Evolutionary conservation across 53 echinoderm and acorn worm genomes (phyloP).

Genomic region (Echinometra lucunter): DNA sequence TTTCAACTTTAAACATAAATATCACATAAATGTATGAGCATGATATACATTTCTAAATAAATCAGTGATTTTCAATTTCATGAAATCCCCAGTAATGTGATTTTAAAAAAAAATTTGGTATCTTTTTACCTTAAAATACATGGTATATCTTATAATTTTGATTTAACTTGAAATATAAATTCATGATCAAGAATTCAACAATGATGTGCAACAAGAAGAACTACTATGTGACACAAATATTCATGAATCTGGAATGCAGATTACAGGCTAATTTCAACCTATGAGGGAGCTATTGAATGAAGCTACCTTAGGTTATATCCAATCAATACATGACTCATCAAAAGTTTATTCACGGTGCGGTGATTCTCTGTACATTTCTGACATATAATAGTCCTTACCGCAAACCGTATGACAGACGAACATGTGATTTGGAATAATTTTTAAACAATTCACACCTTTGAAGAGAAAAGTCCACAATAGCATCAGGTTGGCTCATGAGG

Average conservation of each 20-base stretch:
- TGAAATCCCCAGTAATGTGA: too few relatives aligned
- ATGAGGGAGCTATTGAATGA: constrained; percentile 30
- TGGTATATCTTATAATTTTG: not conserved
- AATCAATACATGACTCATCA: constrained; percentile 35
- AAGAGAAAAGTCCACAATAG: too few relatives aligned
- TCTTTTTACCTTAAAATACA: not conserved
- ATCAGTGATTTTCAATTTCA: too few relatives aligned
- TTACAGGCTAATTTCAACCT: not conserved
- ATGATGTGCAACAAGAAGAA: not conserved
- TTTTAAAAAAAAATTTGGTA: not conserved
- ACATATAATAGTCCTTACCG: not conserved
- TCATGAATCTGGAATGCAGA: not conserved
- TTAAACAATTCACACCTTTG: too few relatives aligned
- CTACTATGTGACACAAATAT: not conserved
- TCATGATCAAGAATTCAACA: not conserved
- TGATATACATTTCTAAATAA: too few relatives aligned
- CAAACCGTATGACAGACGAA: too few relatives aligned
- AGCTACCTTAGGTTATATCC: not conserved
- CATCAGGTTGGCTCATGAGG: too few relatives aligned
- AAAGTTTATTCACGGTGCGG: not conserved
- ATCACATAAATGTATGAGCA: too few relatives aligned
- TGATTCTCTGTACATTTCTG: not conserved
- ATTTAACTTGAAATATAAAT: not conserved
- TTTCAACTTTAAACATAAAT: too few relatives aligned
- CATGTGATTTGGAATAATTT: too few relatives aligned